A percentile compares a stretch with the other conserved stretches of the same genome.
phyloP scores from a whole-genome alignment of 2,888 invertebrate species.

The Leistus spinibarbis region DNA sequence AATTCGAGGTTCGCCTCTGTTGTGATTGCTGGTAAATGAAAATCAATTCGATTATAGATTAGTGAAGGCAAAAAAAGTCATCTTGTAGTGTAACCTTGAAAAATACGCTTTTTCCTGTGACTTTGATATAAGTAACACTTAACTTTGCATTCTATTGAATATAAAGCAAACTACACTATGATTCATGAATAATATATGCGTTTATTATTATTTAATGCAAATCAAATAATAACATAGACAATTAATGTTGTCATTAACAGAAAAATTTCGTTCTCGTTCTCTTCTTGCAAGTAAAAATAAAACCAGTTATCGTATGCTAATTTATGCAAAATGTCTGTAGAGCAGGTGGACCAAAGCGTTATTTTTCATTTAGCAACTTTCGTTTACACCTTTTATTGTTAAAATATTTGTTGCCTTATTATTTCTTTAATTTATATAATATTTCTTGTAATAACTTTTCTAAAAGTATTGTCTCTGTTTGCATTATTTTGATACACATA shows the following conservation, averaged over 20 bases:
- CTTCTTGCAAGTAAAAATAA: not conserved
- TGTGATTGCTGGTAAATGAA: too few species aligned
- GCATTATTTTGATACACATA: too few species aligned
- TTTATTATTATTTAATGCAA: not conserved
- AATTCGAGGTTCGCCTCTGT: too few species aligned
- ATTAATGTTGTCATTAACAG: not conserved
- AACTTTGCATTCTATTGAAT: not conserved
- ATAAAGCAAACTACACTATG: not conserved
- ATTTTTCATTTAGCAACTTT: not conserved
- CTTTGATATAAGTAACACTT: too few species aligned
- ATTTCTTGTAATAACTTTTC: too few species aligned
- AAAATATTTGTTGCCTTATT: not conserved
- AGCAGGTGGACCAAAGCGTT: not conserved
- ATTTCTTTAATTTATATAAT: not conserved
- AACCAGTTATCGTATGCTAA: not conserved
- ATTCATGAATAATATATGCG: not conserved
- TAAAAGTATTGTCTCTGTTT: too few species aligned
- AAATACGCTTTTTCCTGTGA: too few species aligned
- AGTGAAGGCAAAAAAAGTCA: too few species aligned
- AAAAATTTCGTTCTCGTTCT: not conserved
- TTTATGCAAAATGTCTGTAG: not conserved
- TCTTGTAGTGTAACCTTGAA: too few species aligned
- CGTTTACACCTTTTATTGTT: not conserved
- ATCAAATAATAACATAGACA: not conserved
- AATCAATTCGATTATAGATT: too few species aligned